Base-by-base conservation (phyloP, 2,113 vertebrate species). In the Pedionomus torquatus region DNA sequence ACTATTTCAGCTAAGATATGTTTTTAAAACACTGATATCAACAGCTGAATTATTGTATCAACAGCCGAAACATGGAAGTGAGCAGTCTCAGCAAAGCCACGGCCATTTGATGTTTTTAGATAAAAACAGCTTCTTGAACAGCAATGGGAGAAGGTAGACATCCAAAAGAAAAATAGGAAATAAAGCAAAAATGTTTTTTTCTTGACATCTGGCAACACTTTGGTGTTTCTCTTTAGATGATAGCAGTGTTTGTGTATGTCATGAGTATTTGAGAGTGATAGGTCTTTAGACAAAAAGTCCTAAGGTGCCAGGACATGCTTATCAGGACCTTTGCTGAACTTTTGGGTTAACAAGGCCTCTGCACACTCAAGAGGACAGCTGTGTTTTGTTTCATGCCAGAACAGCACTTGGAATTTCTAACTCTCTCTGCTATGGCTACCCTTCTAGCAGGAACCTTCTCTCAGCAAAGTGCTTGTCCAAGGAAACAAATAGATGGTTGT, bases 301-400 rank as follows among this genome's bases (percentile, higher is more conserved):
- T 33, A 2, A 66, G 28, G 30, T 52, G 26, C 81, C 71, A 83
- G 71, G 55, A 7, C 51, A 11, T 52, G 11, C 10, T 51, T 7
- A 10, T 5, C n/a, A 11, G 41, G 31, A 57, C 41, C 15, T 76
- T 79, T 57, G 61, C 61, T 48, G 41, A 66, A 13, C 37, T 52
- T 2, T 8, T 30, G 77, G 37, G 28, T 39, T 57, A 6, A 25
- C 0, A 0, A 57, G 33, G 35, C 14, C 49, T 51, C 49, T 57
- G 25, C 30, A 11, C 6, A 6, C 35, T 37, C 21, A 43, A 11
- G 60, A 70, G 30, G 19, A 25, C 0, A 0, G 57, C 41, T 41
- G 23, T 31, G 41, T 25, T 85, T 54, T 28, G 25, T 37, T 49
- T 57, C 35, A 10, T 61, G 33, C 25, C 33, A 21, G 35, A 41